phyloP scores from a whole-genome alignment of 1,140 invertebrate species.

The Penaeus vannamei region DNA sequence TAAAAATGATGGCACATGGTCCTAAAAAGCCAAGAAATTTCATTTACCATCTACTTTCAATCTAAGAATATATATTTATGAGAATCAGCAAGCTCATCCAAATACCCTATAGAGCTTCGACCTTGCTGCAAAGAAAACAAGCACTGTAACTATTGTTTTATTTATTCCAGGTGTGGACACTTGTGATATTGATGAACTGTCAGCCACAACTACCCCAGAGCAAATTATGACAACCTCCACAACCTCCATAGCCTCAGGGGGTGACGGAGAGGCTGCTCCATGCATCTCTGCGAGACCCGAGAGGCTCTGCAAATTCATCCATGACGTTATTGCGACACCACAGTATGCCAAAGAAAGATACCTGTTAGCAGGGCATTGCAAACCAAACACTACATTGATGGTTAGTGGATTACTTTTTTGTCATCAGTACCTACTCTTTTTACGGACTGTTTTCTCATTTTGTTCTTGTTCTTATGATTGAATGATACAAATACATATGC shows the following conservation, averaged over 20 bases:
- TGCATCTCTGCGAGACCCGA: conserved; percentile 53
- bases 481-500: no score
- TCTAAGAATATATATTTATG: no score
- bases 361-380: conserved; percentile 54
- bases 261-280: conserved; percentile 6
- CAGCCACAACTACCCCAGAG: conserved; percentile 47
- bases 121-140: not conserved
- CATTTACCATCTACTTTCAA: no score
- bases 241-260: conserved; percentile 45
- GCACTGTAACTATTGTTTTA: conserved; percentile 18
- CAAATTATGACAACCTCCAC: conserved; percentile 52
- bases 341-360: conserved; percentile 63
- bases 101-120: no score
- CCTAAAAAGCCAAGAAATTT: no score
- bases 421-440: conserved; percentile 73
- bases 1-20: no score
- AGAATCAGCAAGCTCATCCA: no score
- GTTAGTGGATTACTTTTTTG: conserved; percentile 2
- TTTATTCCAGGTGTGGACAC: conserved; percentile 71
- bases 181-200: conserved; percentile 61
- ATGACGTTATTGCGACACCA: conserved; percentile 59
- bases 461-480: not conserved
- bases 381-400: conserved; percentile 54
- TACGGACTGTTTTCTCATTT: not conserved
- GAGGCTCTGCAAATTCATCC: conserved; percentile 56